A percentile compares a stretch with the other conserved stretches of the same genome.
phyloP scores from a whole-genome alignment of 2,113 vertebrate species.

The Isurus oxyrinchus region DNA sequence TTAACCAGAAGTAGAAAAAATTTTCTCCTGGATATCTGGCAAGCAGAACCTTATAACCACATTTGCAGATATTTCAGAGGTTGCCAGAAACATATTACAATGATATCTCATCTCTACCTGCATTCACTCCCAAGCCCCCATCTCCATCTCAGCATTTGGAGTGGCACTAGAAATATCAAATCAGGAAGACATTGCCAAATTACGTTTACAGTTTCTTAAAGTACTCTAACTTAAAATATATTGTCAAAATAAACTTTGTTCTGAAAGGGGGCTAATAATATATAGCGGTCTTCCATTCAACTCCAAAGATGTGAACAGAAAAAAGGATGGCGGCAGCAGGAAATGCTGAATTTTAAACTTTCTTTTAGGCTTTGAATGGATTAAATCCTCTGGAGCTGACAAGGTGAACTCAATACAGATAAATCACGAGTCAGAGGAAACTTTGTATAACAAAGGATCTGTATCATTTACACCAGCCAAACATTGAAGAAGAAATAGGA shows the following conservation, averaged over 20 bases:
- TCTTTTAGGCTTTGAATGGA: slow-evolving; percentile 15
- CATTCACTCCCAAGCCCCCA: background rate
- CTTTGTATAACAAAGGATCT: background rate
- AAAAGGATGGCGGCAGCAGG: background rate
- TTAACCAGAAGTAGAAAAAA: background rate
- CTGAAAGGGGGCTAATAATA: background rate
- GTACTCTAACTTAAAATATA: background rate
- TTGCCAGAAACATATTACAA: background rate
- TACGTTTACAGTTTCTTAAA: background rate
- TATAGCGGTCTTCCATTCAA: background rate
- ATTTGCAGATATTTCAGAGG: background rate
- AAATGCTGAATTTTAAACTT: background rate
- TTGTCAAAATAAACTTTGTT: background rate
- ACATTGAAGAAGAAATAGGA: background rate
- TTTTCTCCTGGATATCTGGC: background rate
- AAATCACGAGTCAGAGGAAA: background rate
- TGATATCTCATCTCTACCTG: background rate
- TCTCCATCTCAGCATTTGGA: background rate
- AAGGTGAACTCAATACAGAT: background rate
- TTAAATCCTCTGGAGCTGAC: background rate
- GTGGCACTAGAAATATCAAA: background rate
- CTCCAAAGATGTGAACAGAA: background rate
- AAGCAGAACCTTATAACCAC: background rate
- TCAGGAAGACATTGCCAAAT: too few species aligned
- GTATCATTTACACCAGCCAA: background rate